Evolutionary conservation across 2,113 vertebrate genomes (phyloP), one percentile per base, ranked within the genome.

Genomic region (Aptenodytes forsteri): DNA sequence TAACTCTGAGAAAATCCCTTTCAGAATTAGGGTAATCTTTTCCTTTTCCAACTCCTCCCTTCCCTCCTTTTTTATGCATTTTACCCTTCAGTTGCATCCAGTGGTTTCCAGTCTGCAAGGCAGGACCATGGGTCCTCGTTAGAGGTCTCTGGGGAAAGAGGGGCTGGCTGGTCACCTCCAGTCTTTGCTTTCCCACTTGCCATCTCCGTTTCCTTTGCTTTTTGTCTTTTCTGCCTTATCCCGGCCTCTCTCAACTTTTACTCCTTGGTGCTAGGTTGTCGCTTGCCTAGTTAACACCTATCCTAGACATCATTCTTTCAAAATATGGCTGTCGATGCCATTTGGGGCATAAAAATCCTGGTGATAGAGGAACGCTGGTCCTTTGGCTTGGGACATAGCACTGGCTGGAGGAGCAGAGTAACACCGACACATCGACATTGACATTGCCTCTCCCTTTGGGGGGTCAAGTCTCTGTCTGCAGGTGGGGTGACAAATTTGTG

Each of bases 401-500:
- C 42, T 34, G 73, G 27, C 16, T n/a, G n/a, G 50, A 59, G 50
- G n/a, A 34, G 21, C 54, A 36, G 62, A 27, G 38, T 42, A 11
- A 34, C 32, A 8, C 11, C 1, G 2, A 27, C 22, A 34, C 21
- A 15, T n/a, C 2, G 0, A 16, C 15, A 1, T 7, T 23, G 32
- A 3, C 1, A 2, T 42, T 26, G 26, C 32, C 44, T 59, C 36
- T 66, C 27, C 5, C 22, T 44, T 38, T 21, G 66, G 2, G 19
- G 11, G 15, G 2, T 62, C 49, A 65, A 32, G 32, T 25, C 10
- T 79, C 36, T 64, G 54, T 36, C 56, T 52, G 66, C 65, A 64
- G 7, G 10, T 23, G 16, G 8, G 44, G 5, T 65, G 58, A 65
- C 36, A 34, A 36, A 58, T 29, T 16, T 11, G 8, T 16, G 26